A percentile compares a stretch with the other conserved stretches of the same genome.
Evolutionary conservation across 2,888 invertebrate species (phyloP).

Genomic region (Chorisops tibialis): DNA sequence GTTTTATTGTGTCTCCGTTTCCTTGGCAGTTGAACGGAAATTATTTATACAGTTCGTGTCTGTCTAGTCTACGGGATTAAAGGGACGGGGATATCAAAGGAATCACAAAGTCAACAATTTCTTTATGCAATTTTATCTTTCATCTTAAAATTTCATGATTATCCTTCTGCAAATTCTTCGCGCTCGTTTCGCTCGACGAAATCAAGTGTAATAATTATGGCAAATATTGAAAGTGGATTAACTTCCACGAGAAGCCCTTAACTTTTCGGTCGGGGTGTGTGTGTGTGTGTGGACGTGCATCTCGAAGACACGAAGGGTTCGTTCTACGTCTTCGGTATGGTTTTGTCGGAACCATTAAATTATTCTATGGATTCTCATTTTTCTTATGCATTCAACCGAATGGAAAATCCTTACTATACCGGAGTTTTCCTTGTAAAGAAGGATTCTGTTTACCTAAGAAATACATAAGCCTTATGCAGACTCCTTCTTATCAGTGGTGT

Average conservation of each 20-base stretch:
- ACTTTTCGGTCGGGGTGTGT: no score
- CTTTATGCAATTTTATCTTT: no score
- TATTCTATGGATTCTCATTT: conserved; percentile 15
- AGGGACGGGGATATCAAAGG: no score
- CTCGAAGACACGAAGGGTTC: background rate
- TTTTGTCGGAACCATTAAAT: background rate
- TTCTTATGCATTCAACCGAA: conserved; percentile 18
- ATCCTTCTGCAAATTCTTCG: background rate
- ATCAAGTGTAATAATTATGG: conserved; percentile 36
- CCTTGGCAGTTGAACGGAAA: no score
- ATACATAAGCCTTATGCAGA: background rate
- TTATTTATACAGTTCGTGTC: no score
- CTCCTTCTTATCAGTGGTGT: conserved; percentile 2
- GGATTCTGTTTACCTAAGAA: conserved; percentile 12
- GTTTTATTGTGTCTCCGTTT: no score
- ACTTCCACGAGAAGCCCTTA: conserved; percentile 26
- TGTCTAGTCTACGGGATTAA: no score
- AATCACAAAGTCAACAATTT: no score
- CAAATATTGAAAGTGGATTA: conserved; percentile 36
- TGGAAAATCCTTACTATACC: conserved; percentile 4
- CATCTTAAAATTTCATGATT: background rate
- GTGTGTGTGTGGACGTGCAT: no score
- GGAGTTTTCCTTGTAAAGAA: background rate
- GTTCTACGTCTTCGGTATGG: background rate
- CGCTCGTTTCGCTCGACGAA: conserved; percentile 27